Conservation (phyloP, 2,888 invertebrate species). For the Perithous albicinctus region DNA sequence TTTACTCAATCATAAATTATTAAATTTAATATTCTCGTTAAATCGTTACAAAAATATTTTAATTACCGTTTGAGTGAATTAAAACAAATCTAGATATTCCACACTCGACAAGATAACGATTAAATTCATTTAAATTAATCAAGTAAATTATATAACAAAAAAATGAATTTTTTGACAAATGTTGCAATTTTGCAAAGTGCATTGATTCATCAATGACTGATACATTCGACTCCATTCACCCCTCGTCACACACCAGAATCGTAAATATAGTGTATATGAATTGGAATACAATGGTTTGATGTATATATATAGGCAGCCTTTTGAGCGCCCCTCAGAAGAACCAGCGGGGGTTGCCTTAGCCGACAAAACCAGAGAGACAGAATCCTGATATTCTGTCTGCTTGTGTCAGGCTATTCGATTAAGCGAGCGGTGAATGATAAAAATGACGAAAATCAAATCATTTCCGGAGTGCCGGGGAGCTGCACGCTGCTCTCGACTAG, state of each 20-base stretch:
- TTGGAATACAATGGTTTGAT: slow-evolving; percentile 2
- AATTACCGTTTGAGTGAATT: too few relatives aligned
- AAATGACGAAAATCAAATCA: slow-evolving; percentile 77
- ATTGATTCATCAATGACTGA: background rate
- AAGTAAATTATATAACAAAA: background rate
- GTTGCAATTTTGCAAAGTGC: background rate
- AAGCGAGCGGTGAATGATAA: slow-evolving; percentile 71
- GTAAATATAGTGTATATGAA: slow-evolving; percentile 7
- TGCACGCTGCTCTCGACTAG: slow-evolving; percentile 11
- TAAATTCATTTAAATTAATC: background rate
- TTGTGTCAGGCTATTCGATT: slow-evolving; percentile 70
- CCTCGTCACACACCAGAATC: background rate
- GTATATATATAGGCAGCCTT: background rate
- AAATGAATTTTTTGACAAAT: background rate
- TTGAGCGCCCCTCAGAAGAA: background rate
- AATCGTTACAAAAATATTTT: too few relatives aligned
- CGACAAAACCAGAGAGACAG: slow-evolving; percentile 14
- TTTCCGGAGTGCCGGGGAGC: slow-evolving; percentile 70
- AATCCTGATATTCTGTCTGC: slow-evolving; percentile 13
- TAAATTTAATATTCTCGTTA: too few relatives aligned
- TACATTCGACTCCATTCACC: background rate
- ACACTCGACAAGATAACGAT: too few relatives aligned
- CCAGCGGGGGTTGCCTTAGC: slow-evolving; percentile 17
- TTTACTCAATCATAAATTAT: too few relatives aligned
- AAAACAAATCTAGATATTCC: too few relatives aligned